Evolutionary conservation across 2,113 vertebrate species (phyloP).

Genomic region (Nematolebias whitei): DNA sequence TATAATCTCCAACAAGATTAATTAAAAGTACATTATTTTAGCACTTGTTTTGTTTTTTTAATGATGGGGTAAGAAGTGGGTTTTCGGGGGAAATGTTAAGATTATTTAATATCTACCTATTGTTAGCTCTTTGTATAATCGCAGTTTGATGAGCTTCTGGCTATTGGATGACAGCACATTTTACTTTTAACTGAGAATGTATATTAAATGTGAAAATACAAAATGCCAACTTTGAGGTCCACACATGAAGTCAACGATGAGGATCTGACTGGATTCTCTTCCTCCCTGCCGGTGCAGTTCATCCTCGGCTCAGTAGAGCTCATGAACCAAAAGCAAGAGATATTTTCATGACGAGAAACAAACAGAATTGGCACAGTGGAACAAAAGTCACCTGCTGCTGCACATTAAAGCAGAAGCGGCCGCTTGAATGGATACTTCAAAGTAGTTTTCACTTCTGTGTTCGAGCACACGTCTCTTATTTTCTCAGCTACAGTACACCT

Average conservation of each 20-base stretch:
- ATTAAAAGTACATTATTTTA: too few relatives aligned
- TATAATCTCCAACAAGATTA: too few relatives aligned
- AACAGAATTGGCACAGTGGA: slow-evolving; percentile 65
- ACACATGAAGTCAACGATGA: slow-evolving; percentile 22
- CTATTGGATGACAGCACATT: too few relatives aligned
- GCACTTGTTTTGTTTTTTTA: too few relatives aligned
- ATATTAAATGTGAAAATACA: neutral
- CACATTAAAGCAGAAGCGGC: slow-evolving; percentile 63
- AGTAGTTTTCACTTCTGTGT: slow-evolving; percentile 24
- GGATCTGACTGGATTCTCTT: too few relatives aligned
- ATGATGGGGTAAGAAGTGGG: too few relatives aligned
- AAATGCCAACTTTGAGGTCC: slow-evolving; percentile 16
- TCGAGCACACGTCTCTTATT: slow-evolving; percentile 42
- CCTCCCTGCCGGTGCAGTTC: too few relatives aligned
- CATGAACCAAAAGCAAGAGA: slow-evolving; percentile 58
- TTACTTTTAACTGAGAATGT: too few relatives aligned
- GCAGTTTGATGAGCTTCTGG: too few relatives aligned
- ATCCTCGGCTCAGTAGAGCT: slow-evolving; percentile 33
- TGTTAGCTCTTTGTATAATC: too few relatives aligned
- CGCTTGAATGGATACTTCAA: slow-evolving; percentile 34
- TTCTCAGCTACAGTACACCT: slow-evolving; percentile 27
- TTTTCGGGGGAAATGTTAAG: too few relatives aligned
- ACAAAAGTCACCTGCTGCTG: slow-evolving; percentile 62
- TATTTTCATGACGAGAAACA: slow-evolving; percentile 65
- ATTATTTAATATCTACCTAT: too few relatives aligned